Base-by-base conservation (phyloP, 2,113 vertebrate genomes). In the Brachirus orientalis region DNA sequence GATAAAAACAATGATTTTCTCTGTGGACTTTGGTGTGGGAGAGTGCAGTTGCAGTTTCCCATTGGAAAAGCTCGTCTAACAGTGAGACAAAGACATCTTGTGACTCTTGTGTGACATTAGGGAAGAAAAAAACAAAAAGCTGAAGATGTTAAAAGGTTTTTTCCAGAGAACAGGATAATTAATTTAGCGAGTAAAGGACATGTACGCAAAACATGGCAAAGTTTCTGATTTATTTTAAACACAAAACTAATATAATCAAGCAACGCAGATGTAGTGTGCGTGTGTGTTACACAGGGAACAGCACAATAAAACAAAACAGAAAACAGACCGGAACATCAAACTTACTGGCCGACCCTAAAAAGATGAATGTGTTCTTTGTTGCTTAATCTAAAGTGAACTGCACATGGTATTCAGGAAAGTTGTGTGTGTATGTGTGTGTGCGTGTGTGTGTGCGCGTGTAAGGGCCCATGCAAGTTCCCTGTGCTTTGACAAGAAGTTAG, bases 291-390 rank as follows among this genome's bases (percentile, higher is more conserved):
- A 50, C 52, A 66, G 66, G 68, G 74, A 80, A 75, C 45, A 51
- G 70, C 40, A 80, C 65, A 78, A 77, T 77, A 84, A 81, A 83
- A 76, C 43, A 77, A 90, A 87, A 88, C 67, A 80, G 60, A 75
- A 86, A 88, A 81, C 86, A 90, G 88, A 86, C 71, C 33, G 52
- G 64, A 79, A 75, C 72, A 77, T 80, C 80, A 77, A 72, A 71
- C 75, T 12, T 78, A 75, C 69, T 43, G 63, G 59, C 72, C 22
- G 19, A 56, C 68, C 47, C 40, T 48, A 63, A 75, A 82, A 78
- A 78, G 77, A 89, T 85, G 77, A 85, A 89, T 86, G 79, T 76
- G 84, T 84, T 82, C 83, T 87, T 79, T 80, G 79, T 89, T 79
- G 77, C 75, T 67, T 85, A 84, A 90, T 89, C 65, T 83, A 75